Conservation (phyloP, 2,797 vertebrate species). For the Lutjanus argentimaculatus region DNA sequence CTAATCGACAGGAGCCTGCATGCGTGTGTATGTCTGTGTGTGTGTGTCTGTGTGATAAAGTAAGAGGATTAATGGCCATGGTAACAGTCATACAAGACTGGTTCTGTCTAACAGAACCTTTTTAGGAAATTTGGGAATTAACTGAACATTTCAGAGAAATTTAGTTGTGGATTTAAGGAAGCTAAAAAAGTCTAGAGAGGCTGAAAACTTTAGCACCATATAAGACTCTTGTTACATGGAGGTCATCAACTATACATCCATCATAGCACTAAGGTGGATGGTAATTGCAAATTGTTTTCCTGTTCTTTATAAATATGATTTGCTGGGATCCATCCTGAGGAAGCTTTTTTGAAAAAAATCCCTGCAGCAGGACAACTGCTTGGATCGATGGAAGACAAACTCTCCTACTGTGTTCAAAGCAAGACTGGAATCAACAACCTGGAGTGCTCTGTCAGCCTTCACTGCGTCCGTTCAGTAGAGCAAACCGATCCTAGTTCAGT, state of each 20-base stretch:
- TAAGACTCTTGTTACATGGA: background rate
- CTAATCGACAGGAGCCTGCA: conserved; percentile 63
- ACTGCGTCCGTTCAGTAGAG: too few relatives aligned
- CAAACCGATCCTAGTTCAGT: too few relatives aligned
- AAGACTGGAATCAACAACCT: too few relatives aligned
- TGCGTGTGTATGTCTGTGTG: conserved; percentile 5
- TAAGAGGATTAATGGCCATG: conserved; percentile 58
- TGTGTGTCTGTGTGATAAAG: conserved; percentile 23
- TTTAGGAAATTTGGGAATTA: conserved; percentile 44
- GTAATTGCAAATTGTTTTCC: background rate
- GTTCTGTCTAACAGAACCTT: conserved; percentile 25
- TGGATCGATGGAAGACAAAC: too few relatives aligned
- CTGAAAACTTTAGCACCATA: background rate
- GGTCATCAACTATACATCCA: background rate
- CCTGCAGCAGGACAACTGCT: too few relatives aligned
- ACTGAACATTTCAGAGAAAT: conserved; percentile 2
- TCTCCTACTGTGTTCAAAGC: too few relatives aligned
- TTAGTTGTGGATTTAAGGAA: background rate
- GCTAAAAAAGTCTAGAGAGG: background rate
- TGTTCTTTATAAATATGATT: conserved; percentile 13
- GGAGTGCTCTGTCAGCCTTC: too few relatives aligned
- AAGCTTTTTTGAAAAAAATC: background rate
- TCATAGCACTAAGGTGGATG: background rate
- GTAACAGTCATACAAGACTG: conserved; percentile 47
- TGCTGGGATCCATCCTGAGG: background rate